Evolutionary conservation across 2,113 vertebrate genomes (phyloP).

Genomic region (Chunga burmeisteri): DNA sequence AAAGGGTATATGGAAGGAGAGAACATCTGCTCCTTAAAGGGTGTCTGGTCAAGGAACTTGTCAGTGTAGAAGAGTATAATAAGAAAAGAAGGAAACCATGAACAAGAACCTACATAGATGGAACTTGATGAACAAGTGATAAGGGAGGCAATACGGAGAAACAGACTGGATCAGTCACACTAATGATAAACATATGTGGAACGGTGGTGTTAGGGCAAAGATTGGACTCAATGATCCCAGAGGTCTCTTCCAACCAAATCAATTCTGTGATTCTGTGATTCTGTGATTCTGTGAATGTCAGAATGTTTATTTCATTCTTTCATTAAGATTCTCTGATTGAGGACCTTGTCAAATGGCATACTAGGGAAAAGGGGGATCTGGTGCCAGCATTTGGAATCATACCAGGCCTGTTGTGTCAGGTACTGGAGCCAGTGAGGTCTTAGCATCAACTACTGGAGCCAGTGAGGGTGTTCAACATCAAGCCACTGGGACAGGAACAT

Average conservation of each 20-base stretch:
- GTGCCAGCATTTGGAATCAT: neutral
- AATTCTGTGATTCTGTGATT: too few relatives aligned
- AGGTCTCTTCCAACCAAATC: too few relatives aligned
- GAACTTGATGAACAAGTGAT: neutral
- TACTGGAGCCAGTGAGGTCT: too few relatives aligned
- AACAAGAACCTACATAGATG: neutral
- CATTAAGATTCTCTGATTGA: neutral
- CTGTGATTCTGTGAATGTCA: too few relatives aligned
- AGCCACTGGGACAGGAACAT: fast-evolving
- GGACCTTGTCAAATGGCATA: neutral
- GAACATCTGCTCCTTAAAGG: neutral
- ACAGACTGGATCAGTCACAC: neutral
- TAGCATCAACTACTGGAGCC: neutral
- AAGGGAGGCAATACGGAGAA: neutral
- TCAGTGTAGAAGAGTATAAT: neutral
- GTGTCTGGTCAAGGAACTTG: neutral
- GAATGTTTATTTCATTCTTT: neutral
- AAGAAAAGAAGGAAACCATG: neutral
- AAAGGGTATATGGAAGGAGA: neutral
- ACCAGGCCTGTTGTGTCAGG: neutral
- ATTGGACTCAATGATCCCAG: too few relatives aligned
- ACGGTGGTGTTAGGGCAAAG: too few relatives aligned
- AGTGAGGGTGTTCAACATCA: neutral
- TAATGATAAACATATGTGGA: neutral
- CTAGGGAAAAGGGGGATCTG: neutral